Conservation (phyloP, 2,797 vertebrate species). For the Thamnophis elegans region DNA sequence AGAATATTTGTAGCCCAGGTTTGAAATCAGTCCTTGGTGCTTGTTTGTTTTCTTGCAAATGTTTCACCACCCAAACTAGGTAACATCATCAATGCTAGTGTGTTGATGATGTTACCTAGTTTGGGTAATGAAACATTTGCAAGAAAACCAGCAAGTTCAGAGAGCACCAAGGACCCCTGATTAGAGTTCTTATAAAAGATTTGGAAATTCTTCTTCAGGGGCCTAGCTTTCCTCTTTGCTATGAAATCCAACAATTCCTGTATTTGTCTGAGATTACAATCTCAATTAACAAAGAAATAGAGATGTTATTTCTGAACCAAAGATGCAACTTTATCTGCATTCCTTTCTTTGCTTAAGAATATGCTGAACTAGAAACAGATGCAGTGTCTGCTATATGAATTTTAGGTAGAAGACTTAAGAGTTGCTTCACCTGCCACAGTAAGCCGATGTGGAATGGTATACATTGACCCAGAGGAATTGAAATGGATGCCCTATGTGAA, state of each 20-base stretch:
- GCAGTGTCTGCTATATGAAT: slow-evolving; percentile 7
- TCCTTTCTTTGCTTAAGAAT: not conserved
- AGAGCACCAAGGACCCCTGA: not conserved
- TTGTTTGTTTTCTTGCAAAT: not conserved
- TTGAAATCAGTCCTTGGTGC: not conserved
- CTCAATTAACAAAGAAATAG: not conserved
- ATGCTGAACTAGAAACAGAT: not conserved
- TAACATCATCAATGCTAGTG: not conserved
- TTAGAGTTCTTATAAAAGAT: not conserved
- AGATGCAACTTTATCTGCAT: not conserved
- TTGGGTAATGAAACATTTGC: no score
- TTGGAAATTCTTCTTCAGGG: not conserved
- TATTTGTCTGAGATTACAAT: not conserved
- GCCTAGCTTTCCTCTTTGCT: not conserved
- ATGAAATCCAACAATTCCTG: not conserved
- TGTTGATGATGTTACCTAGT: no score
- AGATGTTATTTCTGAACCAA: not conserved
- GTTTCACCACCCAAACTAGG: not conserved
- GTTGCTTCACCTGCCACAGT: slow-evolving; percentile 90
- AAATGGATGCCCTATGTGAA: slow-evolving; percentile 88
- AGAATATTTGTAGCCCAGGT: not conserved
- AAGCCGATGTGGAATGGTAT: slow-evolving; percentile 90
- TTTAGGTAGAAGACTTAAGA: slow-evolving; percentile 84
- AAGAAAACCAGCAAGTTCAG: no score
- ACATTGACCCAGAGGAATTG: slow-evolving; percentile 84